Evolutionary conservation across 2,888 invertebrate genomes (phyloP).

Genomic region (Eristalis tenax): DNA sequence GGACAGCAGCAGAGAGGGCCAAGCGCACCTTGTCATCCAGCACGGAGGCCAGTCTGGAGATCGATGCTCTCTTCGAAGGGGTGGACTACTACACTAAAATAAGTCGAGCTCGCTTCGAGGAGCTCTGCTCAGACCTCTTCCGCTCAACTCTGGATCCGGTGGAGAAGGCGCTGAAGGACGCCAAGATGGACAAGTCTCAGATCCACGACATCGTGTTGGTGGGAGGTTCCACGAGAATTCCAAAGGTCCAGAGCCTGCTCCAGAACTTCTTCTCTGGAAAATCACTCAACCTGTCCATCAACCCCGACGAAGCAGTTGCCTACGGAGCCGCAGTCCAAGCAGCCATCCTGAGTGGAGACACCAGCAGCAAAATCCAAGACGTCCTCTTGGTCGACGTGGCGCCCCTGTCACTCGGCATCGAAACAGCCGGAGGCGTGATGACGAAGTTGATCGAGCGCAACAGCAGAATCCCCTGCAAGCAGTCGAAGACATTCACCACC

Average conservation of each 20-base stretch:
- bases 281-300: slow-evolving; percentile 87
- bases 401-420: slow-evolving; percentile 86
- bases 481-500: slow-evolving; percentile 87
- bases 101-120: slow-evolving; percentile 89
- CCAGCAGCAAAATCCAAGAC: slow-evolving; percentile 88
- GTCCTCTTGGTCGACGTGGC: slow-evolving; percentile 86
- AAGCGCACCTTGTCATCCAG: slow-evolving; percentile 90
- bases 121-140: slow-evolving; percentile 88
- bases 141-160: slow-evolving; percentile 88
- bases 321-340: slow-evolving; percentile 90
- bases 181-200: slow-evolving; percentile 88
- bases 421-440: slow-evolving; percentile 89
- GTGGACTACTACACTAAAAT: slow-evolving; percentile 88
- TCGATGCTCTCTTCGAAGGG: slow-evolving; percentile 89
- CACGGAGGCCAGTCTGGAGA: slow-evolving; percentile 88
- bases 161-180: slow-evolving; percentile 89
- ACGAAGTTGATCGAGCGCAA: slow-evolving; percentile 87
- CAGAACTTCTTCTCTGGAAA: slow-evolving; percentile 90
- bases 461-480: slow-evolving; percentile 86
- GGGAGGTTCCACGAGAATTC: slow-evolving; percentile 91
- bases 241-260: slow-evolving; percentile 88
- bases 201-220: slow-evolving; percentile 91
- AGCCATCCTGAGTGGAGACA: slow-evolving; percentile 87
- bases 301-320: slow-evolving; percentile 91
- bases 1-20: slow-evolving; percentile 90